phyloP scores from a whole-genome alignment of 2,888 invertebrate species.

The Xestia ashworthii region DNA sequence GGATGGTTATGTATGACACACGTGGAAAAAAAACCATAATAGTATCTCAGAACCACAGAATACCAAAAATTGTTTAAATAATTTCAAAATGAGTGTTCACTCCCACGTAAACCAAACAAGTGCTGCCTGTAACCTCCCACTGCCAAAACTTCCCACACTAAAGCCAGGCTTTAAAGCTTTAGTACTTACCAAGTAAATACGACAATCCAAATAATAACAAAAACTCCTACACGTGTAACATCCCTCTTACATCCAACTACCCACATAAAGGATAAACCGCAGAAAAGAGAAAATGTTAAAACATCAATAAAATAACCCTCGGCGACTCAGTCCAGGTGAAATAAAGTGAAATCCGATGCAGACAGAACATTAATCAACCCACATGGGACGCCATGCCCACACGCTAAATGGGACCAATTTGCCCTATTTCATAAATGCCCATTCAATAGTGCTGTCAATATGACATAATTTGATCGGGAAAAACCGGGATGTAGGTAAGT shows the following conservation, averaged over 20 bases:
- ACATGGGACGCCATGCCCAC: conserved; percentile 35
- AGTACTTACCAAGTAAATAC: conserved; percentile 3
- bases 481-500: neutral
- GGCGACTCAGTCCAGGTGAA: conserved; percentile 31
- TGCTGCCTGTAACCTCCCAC: neutral
- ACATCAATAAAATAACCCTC: conserved; percentile 25
- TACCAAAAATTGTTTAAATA: neutral
- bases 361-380: conserved; percentile 60
- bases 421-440: conserved; percentile 46
- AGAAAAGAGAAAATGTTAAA: conserved; percentile 31
- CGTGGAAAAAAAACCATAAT: neutral
- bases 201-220: conserved; percentile 10
- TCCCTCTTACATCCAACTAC: neutral
- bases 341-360: conserved; percentile 48
- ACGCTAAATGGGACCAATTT: conserved; percentile 52
- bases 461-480: conserved; percentile 36
- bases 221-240: neutral
- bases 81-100: neutral
- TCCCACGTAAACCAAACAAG: conserved; percentile 15
- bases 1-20: neutral
- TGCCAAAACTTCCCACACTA: neutral
- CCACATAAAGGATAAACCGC: conserved; percentile 14
- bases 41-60: neutral
- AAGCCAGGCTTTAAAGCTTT: neutral
- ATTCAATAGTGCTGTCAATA: conserved; percentile 48